Conservation (phyloP, 2,797 vertebrate species). For the Gouania willdenowi region DNA sequence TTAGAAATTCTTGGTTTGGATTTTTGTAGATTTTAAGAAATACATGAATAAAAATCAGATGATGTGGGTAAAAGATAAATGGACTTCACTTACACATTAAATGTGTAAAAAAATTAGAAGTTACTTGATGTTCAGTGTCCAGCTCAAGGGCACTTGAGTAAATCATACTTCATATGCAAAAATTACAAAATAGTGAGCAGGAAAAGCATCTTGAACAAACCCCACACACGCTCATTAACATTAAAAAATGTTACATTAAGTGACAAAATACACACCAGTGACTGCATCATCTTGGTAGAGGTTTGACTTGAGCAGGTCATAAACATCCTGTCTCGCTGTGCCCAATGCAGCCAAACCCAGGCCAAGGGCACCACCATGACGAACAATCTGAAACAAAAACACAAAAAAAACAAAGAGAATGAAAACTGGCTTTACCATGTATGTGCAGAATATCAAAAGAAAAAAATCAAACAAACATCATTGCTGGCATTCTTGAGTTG, state of each 20-base stretch:
- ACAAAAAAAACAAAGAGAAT: background rate
- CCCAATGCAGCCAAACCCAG: conserved; percentile 95
- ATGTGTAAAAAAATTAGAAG: no score
- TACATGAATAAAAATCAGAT: background rate
- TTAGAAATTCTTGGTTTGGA: background rate
- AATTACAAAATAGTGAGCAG: no score
- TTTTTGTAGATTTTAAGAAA: background rate
- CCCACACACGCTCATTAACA: no score
- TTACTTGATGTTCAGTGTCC: no score
- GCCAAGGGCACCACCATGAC: conserved; percentile 93
- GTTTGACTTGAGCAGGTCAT: conserved; percentile 98
- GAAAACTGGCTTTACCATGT: background rate
- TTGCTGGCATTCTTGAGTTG: conserved; percentile 98
- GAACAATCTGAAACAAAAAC: conserved; percentile 83
- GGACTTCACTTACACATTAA: no score
- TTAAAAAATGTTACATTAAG: background rate
- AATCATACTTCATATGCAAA: no score
- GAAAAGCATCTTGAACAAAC: no score
- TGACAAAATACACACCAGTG: conserved; percentile 87
- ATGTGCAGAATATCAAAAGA: rapidly evolving
- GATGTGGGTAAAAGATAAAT: no score
- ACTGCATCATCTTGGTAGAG: conserved; percentile 98
- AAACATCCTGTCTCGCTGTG: conserved; percentile 95
- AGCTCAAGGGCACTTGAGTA: no score
- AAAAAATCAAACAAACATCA: conserved; percentile 80